Base-by-base conservation (phyloP, 2,888 invertebrate species). In the Oligia latruncula region DNA sequence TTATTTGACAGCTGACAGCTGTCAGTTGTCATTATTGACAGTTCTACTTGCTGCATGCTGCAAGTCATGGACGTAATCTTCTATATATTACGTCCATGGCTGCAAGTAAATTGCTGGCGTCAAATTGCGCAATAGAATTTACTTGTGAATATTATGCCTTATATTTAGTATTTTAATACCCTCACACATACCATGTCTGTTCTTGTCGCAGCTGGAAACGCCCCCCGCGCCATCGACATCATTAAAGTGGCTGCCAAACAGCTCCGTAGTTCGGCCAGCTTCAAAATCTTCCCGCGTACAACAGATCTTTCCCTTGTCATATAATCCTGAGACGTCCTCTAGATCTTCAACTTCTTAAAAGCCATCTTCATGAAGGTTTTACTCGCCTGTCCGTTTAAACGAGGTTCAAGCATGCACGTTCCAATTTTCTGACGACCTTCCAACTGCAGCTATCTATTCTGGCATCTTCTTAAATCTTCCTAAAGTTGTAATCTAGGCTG, bases 1-100 rank as follows among this genome's bases (percentile, higher is more conserved):
- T 58, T 15, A 0, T 58, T 58, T 58, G 23, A 58, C 23, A 58
- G 23, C 9, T n/a, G n/a, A 60, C 60, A 60, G n/a, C 13, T 68
- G 67, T 76, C 58, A 70, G 11, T 64, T 71, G 78, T 71, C 55
- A 78, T 58, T 65, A 29, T 11, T 71, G 71, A 58, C 71, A 71
- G 65, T 46, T 62, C 15, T 13, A n/a, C n/a, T 17, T 55, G 43
- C 6, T 46, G 29, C 29, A 29, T 29, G 29, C 29, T 29, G 29
- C 29, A 29, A 29, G 29, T 29, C 29, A 29, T 29, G 29, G 29
- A 29, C 29, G 29, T 29, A 29, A 29, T 29, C 29, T 29, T 29
- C 29, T 29, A 29, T 29, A 29, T 29, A 29, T 29, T 29, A 29
- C 29, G 29, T 29, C 29, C 29, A 29, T 29, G 29, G 29, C 29